A percentile compares a stretch with the other conserved stretches of the same genome.
These are phyloP conservation scores for Tetramorium simillimum DNA, from an alignment of 1,140 invertebrate genomes.

Conservation along the genomic window DNA sequence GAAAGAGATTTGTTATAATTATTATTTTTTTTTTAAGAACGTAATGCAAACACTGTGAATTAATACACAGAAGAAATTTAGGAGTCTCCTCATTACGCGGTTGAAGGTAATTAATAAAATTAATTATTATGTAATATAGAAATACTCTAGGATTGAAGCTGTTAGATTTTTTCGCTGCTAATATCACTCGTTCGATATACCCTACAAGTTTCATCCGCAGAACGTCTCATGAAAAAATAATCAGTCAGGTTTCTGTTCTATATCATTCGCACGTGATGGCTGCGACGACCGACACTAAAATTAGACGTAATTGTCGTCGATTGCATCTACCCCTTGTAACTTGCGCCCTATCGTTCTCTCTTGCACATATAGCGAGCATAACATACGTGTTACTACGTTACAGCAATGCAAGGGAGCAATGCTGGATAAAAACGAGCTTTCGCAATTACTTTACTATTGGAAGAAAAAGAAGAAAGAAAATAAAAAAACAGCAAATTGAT, in stretches of 20 bases:
- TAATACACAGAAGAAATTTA: not conserved
- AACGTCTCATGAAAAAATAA: slow-evolving; percentile 64
- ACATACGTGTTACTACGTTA: not conserved
- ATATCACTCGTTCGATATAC: not conserved
- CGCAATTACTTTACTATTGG: not conserved
- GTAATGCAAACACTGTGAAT: too few relatives aligned
- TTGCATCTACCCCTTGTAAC: slow-evolving; percentile 78
- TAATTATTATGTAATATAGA: not conserved
- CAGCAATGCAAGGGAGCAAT: not conserved
- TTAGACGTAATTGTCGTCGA: slow-evolving; percentile 81
- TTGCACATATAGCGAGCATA: slow-evolving; percentile 37
- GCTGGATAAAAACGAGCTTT: not conserved
- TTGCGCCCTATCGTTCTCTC: slow-evolving; percentile 31
- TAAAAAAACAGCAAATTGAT: not conserved
- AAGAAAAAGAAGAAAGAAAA: not conserved
- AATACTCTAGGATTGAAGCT: not conserved
- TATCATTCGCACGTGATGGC: slow-evolving; percentile 63
- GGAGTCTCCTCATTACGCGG: not conserved
- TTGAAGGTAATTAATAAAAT: slow-evolving; percentile 11
- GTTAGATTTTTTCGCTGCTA: slow-evolving; percentile 5
- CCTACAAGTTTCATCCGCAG: slow-evolving; percentile 7
- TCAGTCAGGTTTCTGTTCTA: slow-evolving; percentile 47
- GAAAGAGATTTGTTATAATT: not conserved
- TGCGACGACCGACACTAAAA: slow-evolving; percentile 75
- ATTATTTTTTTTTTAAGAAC: not conserved